Evolutionary conservation across 2,888 invertebrate species (phyloP), one percentile per base, ranked within the genome.

Genomic region (Calameuta filiformis): DNA sequence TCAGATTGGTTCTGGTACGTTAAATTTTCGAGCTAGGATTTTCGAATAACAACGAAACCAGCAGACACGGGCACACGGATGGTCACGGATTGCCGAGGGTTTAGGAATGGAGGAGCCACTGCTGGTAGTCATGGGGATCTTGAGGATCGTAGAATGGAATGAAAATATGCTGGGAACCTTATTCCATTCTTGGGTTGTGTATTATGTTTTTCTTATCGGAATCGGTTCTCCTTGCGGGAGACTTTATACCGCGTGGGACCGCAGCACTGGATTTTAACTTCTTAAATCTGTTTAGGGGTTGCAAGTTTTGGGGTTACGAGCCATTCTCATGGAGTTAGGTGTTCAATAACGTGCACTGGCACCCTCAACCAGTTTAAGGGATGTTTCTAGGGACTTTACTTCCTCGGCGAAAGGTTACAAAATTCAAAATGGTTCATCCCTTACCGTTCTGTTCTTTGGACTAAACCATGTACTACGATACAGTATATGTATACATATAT

Each of bases 121-220:
- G 71, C 23, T 40, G 71, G 77, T 33, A 71, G 31, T 74, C 74
- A 68, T 71, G 35, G 73, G 34, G 30, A 56, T 11, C 11, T 30
- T 69, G 30, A 69, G 69, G 69, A 33, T 30, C 30, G 33, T 12
- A 30, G 33, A 33, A 33, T 30, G 69, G 69, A 33, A 69, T 69
- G 77, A 77, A 76, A 79, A 79, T 79, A 73, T 75, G 73, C 68
- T 69, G 68, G 79, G 33, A 79, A 81, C 68, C 73, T 78, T 73
- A 78, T 40, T 40, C 40, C 79, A 40, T 76, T 76, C 75, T 80
- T 78, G 69, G 40, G 40, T 15, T 15, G 6, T 75, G 75, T 82
- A 85, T 86, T 84, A 85, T 81, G 82, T 81, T 80, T 81, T 78
- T 73, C 83, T 86, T 86, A 85, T 86, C 85, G 81, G 34, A 34